phyloP scores from a whole-genome alignment of 2,888 invertebrate genomes.

The Cyclophora punctaria region DNA sequence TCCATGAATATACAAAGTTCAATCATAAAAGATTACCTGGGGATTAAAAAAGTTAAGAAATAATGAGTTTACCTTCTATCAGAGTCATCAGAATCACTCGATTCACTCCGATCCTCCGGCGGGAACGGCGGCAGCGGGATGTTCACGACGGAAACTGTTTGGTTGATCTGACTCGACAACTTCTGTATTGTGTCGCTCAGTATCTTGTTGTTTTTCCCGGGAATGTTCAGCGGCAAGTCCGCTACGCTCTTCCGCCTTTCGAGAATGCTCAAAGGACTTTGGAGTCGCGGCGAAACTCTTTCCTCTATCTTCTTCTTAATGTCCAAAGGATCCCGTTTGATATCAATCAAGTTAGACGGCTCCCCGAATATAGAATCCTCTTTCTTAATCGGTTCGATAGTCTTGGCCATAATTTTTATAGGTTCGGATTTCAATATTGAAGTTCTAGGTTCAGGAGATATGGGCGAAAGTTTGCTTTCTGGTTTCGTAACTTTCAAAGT shows the following conservation, averaged over 20 bases:
- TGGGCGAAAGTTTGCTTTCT: slow-evolving; percentile 34
- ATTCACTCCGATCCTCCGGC: slow-evolving; percentile 56
- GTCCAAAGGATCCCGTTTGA: slow-evolving; percentile 47
- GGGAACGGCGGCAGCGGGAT: slow-evolving; percentile 52
- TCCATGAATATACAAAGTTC: too few species aligned
- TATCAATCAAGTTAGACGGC: slow-evolving; percentile 49
- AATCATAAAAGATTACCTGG: too few species aligned
- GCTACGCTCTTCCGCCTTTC: slow-evolving; percentile 62
- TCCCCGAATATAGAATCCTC: slow-evolving; percentile 59
- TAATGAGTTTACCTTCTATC: slow-evolving; percentile 48
- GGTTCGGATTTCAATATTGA: slow-evolving; percentile 27
- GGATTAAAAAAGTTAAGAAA: too few species aligned
- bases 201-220: slow-evolving; percentile 75
- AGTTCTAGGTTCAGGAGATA: slow-evolving; percentile 34
- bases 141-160: slow-evolving; percentile 44
- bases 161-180: slow-evolving; percentile 70
- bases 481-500: slow-evolving; percentile 30
- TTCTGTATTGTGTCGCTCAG: slow-evolving; percentile 79
- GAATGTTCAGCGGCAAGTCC: slow-evolving; percentile 48
- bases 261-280: slow-evolving; percentile 55
- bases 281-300: slow-evolving; percentile 43
- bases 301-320: slow-evolving; percentile 57
- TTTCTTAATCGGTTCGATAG: slow-evolving; percentile 39
- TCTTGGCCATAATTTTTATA: slow-evolving; percentile 33
- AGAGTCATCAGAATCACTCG: slow-evolving; percentile 66